phyloP scores from a whole-genome alignment of 2,797 vertebrate species.

The Smutsia gigantea region DNA sequence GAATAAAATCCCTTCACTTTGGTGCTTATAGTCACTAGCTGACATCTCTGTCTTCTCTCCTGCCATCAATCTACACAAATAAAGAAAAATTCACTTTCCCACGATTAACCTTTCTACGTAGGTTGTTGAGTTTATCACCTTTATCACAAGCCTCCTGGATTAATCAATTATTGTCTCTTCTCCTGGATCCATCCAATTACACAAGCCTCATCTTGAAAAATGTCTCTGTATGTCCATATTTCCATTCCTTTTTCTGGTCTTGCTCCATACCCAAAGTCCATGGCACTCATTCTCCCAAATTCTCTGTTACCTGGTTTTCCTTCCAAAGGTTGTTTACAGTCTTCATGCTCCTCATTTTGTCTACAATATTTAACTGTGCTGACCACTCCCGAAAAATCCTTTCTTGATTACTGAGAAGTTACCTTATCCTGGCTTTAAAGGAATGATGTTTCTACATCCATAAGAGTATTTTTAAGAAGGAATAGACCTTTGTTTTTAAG shows the following conservation, averaged over 20 bases:
- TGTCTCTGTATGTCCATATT: background rate
- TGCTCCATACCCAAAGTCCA: background rate
- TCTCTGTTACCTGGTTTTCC: background rate
- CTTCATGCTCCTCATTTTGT: background rate
- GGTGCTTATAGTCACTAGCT: background rate
- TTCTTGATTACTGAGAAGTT: background rate
- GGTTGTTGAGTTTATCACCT: background rate
- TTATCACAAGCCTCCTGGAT: background rate
- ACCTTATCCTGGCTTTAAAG: background rate
- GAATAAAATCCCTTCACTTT: background rate
- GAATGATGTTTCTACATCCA: background rate
- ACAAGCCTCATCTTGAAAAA: background rate
- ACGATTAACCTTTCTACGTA: background rate
- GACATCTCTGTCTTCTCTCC: background rate
- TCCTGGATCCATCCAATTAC: background rate
- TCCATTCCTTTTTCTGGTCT: background rate
- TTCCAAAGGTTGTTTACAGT: background rate
- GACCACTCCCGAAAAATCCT: background rate
- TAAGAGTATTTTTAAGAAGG: background rate
- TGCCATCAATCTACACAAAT: background rate
- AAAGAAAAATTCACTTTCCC: background rate
- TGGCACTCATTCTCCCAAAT: background rate
- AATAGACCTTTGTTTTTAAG: background rate
- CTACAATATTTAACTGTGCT: background rate
- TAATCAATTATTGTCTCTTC: constrained; percentile 3